Evolutionary conservation across 2,888 invertebrate genomes (phyloP), one percentile per base, ranked within the genome.

Genomic region (Cephus spinipes): DNA sequence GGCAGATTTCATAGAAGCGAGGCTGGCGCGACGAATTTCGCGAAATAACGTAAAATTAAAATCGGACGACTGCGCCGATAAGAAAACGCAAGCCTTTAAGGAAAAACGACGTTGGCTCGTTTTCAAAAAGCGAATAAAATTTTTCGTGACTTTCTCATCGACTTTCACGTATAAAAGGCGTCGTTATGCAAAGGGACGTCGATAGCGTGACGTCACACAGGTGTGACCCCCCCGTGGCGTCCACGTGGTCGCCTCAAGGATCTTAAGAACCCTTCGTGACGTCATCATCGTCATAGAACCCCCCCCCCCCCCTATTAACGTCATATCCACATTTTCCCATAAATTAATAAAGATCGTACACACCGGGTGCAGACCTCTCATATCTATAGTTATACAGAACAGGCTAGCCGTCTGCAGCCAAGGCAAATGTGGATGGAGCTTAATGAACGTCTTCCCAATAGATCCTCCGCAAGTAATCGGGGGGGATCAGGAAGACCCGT

Each of bases 131-230:
- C 4, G 31, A 71, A 71, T 71, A 4, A 71, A 71, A 6, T 15
- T 71, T 71, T 33, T 33, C 12, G 12, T 12, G 31, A 11, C 31
- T 15, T 81, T 79, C 82, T 82, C 83, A 82, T 84, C 81, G 81
- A 81, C 79, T 78, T 12, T 71, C 31, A 9, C 55, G 55, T 23
- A 9, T 2, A 23, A 23, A 1, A 1, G 77, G 55, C 79, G 79
- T 84, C 85, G 83, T 86, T 85, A 84, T 6, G 23, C 84, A 84
- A 85, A 87, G 82, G 82, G 81, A 80, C 79, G 76, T 83, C 82
- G 84, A 83, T 83, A 84, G 85, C 83, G 79, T 87, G 86, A 88
- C 86, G 87, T 87, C 87, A 87, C 82, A 79, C 84, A 87, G 87
- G 87, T 85, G 87, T 84, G 85, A 87, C 30, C 83, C 79, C 81